phyloP scores from a whole-genome alignment of 2,113 vertebrate genomes.

The Falco punctatus region DNA sequence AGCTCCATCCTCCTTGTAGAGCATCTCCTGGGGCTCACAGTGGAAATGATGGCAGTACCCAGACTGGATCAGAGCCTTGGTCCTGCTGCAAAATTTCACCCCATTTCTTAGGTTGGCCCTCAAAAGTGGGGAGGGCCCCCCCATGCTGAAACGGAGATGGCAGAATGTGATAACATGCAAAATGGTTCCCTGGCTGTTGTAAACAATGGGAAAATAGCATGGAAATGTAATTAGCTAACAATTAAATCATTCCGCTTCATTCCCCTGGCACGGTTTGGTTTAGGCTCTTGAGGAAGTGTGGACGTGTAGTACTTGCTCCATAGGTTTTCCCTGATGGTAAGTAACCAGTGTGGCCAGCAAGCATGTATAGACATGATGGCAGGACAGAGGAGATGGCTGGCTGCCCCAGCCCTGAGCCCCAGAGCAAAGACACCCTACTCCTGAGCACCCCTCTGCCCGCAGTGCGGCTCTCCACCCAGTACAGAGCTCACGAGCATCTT shows the following conservation, averaged over 20 bases:
- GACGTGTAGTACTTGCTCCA: neutral
- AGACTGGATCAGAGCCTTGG: accelerated
- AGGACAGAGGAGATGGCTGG: accelerated
- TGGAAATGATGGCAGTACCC: accelerated
- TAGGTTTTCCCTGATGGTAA: neutral
- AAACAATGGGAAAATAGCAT: neutral
- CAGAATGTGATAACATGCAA: neutral
- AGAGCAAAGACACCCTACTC: neutral
- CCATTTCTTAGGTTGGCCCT: neutral
- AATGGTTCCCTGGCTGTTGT: neutral
- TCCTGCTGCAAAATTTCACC: neutral
- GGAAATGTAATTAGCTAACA: neutral
- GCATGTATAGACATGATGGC: neutral
- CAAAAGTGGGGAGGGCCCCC: neutral
- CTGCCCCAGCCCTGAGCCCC: neutral
- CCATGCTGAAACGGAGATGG: neutral
- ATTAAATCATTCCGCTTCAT: neutral
- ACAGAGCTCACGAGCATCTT: neutral
- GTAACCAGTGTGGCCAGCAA: neutral
- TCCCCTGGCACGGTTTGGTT: neutral
- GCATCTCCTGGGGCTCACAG: neutral
- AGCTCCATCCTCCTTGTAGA: neutral
- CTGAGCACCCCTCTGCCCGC: accelerated
- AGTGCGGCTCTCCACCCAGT: neutral
- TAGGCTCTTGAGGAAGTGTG: neutral